Evolutionary conservation across 2,113 vertebrate species (phyloP).

Genomic region (Plectropomus leopardus): DNA sequence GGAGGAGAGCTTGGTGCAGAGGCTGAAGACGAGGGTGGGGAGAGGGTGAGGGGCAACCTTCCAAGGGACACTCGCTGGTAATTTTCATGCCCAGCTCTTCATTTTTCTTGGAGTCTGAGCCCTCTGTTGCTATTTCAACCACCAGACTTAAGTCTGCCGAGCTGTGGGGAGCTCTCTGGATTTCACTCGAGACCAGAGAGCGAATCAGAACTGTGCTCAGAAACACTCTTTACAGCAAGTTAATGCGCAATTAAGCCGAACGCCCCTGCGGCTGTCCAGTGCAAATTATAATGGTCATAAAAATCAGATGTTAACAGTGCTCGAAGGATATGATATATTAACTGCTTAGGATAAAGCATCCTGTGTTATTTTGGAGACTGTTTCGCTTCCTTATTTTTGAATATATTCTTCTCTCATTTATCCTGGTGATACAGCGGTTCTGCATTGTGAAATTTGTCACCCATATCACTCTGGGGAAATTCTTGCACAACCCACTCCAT

Average conservation of each 20-base stretch:
- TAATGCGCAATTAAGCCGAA: constrained; percentile 54
- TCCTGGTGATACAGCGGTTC: constrained; percentile 36
- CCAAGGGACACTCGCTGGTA: constrained; percentile 75
- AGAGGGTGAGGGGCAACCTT: constrained; percentile 62
- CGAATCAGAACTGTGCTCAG: constrained; percentile 48
- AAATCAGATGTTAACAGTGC: constrained; percentile 62
- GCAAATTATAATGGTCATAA: constrained; percentile 65
- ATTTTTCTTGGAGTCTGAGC: constrained; percentile 79
- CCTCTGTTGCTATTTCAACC: constrained; percentile 70
- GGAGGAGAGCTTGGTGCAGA: constrained; percentile 65
- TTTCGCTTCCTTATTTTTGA: constrained; percentile 61
- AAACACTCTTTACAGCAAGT: constrained; percentile 51
- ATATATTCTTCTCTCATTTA: constrained; percentile 35
- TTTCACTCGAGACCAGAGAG: constrained; percentile 63
- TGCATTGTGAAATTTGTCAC: constrained; percentile 62
- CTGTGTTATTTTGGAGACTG: constrained; percentile 45
- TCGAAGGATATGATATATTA: constrained; percentile 49
- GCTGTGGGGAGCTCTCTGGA: constrained; percentile 53
- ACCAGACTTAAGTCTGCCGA: constrained; percentile 58
- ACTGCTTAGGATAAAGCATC: constrained; percentile 51
- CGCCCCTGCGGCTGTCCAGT: constrained; percentile 56
- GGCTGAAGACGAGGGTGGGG: constrained; percentile 58
- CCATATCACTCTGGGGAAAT: constrained; percentile 49
- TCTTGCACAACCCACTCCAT: constrained; percentile 56
- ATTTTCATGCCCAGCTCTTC: constrained; percentile 71